These are phyloP conservation scores for Sandelia bainsii DNA, from an alignment of 2,797 vertebrate species.

Conservation along the genomic window DNA sequence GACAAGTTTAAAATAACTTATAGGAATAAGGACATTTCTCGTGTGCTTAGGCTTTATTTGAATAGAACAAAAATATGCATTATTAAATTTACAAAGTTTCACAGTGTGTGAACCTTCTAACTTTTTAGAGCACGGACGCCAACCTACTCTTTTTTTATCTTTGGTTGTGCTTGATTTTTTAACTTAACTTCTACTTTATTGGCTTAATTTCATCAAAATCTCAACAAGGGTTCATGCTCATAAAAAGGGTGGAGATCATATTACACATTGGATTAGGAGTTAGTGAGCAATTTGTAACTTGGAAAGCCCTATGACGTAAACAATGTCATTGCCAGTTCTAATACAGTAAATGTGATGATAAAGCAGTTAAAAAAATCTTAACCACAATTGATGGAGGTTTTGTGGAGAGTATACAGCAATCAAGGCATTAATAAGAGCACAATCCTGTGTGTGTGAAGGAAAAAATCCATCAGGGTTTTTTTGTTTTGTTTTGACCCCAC, in stretches of 20 bases:
- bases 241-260: constrained; percentile 55
- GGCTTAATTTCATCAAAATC: constrained; percentile 35
- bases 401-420: constrained; percentile 43
- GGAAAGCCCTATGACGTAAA: constrained; percentile 38
- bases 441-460: constrained; percentile 26
- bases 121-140: too few relatives aligned
- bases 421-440: constrained; percentile 27
- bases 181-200: neutral
- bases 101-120: neutral
- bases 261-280: constrained; percentile 30
- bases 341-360: constrained; percentile 34
- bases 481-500: constrained; percentile 34
- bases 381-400: constrained; percentile 10
- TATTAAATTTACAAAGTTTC: too few relatives aligned
- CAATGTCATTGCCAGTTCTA: constrained; percentile 39
- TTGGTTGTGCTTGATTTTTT: neutral
- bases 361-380: constrained; percentile 29
- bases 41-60: too few relatives aligned
- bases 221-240: constrained; percentile 40
- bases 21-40: too few relatives aligned
- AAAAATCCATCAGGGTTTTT: constrained; percentile 17
- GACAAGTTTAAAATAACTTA: neutral
- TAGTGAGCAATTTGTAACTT: constrained; percentile 25
- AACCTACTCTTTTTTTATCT: neutral
- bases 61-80: too few relatives aligned